Conservation (phyloP, 2,113 vertebrate species). For the Etheostoma spectabile region DNA sequence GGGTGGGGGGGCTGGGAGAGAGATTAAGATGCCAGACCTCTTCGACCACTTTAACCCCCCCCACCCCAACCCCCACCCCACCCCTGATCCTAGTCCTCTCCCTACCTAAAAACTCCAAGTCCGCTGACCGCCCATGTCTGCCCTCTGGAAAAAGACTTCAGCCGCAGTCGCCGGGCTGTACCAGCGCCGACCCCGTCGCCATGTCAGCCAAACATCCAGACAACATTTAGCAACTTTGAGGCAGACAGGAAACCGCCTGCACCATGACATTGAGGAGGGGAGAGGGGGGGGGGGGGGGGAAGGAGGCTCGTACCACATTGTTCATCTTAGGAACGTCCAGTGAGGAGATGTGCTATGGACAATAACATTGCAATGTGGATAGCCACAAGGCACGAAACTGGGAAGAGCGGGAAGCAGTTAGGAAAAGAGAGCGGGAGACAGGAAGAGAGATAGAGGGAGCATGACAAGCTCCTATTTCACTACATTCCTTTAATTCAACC, state of each 20-base stretch:
- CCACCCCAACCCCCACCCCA: background rate
- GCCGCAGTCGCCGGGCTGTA: slow-evolving; percentile 51
- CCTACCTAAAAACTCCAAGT: slow-evolving; percentile 52
- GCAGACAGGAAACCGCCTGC: slow-evolving; percentile 60
- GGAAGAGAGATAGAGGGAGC: slow-evolving; percentile 32
- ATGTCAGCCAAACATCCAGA: slow-evolving; percentile 63
- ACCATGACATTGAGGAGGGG: slow-evolving; percentile 54
- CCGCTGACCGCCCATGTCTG: slow-evolving; percentile 49
- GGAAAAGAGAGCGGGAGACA: slow-evolving; percentile 15
- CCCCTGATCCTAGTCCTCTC: slow-evolving; percentile 17
- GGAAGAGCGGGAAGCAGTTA: slow-evolving; percentile 10
- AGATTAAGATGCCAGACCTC: slow-evolving; percentile 67
- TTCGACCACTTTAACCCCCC: slow-evolving; percentile 63
- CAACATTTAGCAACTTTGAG: slow-evolving; percentile 51
- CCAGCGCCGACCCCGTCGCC: slow-evolving; percentile 50
- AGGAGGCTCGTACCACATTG: background rate
- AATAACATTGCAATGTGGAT: slow-evolving; percentile 35
- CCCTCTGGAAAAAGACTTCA: slow-evolving; percentile 63
- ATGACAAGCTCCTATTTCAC: slow-evolving; percentile 71
- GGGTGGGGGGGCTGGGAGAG: slow-evolving; percentile 32
- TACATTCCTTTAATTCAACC: slow-evolving; percentile 76
- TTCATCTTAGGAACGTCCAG: slow-evolving; percentile 24
- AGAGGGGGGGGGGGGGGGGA: too few relatives aligned
- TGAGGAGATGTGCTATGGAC: slow-evolving; percentile 29
- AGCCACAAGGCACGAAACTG: slow-evolving; percentile 13